These are phyloP conservation scores for Schizopygopsis pylzovi DNA, from an alignment of 2,797 vertebrate species.

Conservation along the genomic window DNA sequence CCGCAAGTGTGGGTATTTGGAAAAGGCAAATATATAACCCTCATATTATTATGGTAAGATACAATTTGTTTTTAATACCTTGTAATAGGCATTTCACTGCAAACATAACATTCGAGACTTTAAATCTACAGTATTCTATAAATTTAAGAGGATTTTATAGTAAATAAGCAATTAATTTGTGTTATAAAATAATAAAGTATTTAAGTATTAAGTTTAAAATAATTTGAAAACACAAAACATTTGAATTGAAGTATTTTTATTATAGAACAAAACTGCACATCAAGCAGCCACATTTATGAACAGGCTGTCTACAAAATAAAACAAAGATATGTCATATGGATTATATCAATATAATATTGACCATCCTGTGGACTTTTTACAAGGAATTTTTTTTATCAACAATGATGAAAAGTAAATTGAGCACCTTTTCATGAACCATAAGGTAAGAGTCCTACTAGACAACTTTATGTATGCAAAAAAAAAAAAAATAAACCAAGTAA, in stretches of 20 bases:
- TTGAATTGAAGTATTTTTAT: slow-evolving; percentile 70
- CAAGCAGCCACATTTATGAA: slow-evolving; percentile 48
- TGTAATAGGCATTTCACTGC: background rate
- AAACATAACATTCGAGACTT: background rate
- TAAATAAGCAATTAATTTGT: background rate
- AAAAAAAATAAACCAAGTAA: background rate
- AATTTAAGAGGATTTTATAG: background rate
- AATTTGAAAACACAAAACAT: background rate
- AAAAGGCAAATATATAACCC: too few relatives aligned
- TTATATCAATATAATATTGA: slow-evolving; percentile 15
- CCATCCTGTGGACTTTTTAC: background rate
- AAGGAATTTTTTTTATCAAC: background rate
- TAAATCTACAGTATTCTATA: background rate
- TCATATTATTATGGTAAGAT: too few relatives aligned
- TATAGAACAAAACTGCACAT: slow-evolving; percentile 69
- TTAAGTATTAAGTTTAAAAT: background rate
- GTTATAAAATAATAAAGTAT: background rate
- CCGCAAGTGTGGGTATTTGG: too few relatives aligned
- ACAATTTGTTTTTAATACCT: background rate
- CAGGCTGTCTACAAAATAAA: slow-evolving; percentile 58
- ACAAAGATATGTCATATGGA: slow-evolving; percentile 31
- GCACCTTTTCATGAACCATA: background rate
- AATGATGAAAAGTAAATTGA: background rate
- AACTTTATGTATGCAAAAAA: background rate
- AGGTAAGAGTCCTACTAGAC: background rate